Percentiles rank a stretch among this genome's conserved stretches.
Evolutionary conservation across 2,113 vertebrate species (phyloP).

Genomic region (Pleuronectes platessa): DNA sequence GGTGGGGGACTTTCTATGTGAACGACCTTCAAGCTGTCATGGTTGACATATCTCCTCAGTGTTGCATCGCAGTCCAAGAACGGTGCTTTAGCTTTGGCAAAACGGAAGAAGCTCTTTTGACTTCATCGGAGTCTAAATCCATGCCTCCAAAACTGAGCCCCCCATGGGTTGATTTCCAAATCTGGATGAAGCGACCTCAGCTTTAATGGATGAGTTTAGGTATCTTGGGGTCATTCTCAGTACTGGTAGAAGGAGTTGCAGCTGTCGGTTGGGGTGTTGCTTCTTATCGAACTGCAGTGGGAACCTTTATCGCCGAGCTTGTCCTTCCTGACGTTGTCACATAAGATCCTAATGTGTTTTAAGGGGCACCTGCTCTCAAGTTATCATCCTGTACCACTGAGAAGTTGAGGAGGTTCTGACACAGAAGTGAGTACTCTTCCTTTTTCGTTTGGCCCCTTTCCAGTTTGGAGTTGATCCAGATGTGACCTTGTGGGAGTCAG

Average conservation of each 20-base stretch:
- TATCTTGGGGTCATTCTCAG: not conserved
- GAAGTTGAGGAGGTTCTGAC: not conserved
- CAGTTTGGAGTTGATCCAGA: slow-evolving; percentile 25
- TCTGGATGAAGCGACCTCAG: slow-evolving; percentile 1
- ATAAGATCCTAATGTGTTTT: not conserved
- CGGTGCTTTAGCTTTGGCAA: not conserved
- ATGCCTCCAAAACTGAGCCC: not conserved
- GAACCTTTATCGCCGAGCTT: not conserved
- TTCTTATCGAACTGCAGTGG: slow-evolving; percentile 1
- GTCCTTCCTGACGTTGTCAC: no score
- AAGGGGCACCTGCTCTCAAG: not conserved
- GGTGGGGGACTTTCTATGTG: not conserved
- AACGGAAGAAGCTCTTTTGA: not conserved
- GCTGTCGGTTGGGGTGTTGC: not conserved
- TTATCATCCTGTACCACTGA: not conserved
- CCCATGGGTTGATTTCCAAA: not conserved
- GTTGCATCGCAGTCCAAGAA: slow-evolving; percentile 8
- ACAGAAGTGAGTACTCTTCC: not conserved
- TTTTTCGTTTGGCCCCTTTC: not conserved
- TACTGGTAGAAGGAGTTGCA: slow-evolving; percentile 5
- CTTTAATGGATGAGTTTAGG: slow-evolving; percentile 3
- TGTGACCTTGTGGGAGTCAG: slow-evolving; percentile 27
- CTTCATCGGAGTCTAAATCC: not conserved
- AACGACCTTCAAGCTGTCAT: not conserved
- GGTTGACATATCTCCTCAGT: not conserved